Evolutionary conservation across 1,140 invertebrate species (phyloP).

Genomic region (Hirudo medicinalis): DNA sequence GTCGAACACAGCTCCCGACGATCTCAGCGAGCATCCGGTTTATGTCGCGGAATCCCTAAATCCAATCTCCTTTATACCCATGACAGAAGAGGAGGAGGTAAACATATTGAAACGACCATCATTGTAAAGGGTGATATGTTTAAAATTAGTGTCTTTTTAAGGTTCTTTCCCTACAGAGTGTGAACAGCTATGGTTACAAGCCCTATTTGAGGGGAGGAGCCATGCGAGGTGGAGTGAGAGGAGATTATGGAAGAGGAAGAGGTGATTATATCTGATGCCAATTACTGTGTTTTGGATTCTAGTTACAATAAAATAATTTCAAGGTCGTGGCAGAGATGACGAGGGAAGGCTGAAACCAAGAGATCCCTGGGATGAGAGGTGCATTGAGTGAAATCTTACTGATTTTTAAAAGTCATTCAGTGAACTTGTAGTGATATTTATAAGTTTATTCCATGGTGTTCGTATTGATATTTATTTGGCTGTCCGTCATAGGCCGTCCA

Average conservation of each 20-base stretch:
- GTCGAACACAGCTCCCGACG: not conserved
- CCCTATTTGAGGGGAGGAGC: not conserved
- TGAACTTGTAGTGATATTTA: not conserved
- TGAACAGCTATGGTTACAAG: not conserved
- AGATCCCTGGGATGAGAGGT: conserved; percentile 2
- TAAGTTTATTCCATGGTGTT: no score
- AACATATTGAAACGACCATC: no score
- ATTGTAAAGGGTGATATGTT: no score
- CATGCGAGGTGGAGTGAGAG: not conserved
- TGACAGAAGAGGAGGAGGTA: conserved; percentile 1
- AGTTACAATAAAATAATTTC: no score
- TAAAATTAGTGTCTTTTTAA: no score
- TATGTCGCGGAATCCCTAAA: not conserved
- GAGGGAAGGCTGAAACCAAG: not conserved
- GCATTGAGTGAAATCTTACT: not conserved
- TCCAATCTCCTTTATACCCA: not conserved
- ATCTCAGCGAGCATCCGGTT: conserved; percentile 1
- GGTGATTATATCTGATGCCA: not conserved
- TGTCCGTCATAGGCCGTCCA: not conserved
- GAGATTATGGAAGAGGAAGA: conserved; percentile 2
- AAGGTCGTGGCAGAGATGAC: conserved; percentile 7
- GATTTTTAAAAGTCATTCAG: not conserved
- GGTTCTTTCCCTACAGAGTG: no score
- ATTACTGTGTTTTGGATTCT: not conserved
- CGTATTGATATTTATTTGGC: not conserved